Conservation (phyloP, 2,113 vertebrate species). For the Phocoena sinus region DNA sequence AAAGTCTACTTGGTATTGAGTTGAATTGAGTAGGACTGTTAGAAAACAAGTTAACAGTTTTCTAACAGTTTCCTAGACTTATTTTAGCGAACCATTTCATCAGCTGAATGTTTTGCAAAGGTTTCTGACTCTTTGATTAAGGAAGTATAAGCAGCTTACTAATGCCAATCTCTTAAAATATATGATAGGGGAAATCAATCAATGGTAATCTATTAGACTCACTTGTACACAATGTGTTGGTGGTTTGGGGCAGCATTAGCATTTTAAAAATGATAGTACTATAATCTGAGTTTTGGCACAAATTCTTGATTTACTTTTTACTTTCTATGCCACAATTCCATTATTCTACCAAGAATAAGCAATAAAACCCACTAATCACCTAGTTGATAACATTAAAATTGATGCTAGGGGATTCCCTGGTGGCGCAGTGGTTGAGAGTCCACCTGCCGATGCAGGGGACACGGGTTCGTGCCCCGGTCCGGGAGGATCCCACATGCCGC, state of each 20-base stretch:
- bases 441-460: too few relatives aligned
- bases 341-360: not conserved
- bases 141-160: not conserved
- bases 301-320: conserved; percentile 23
- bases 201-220: not conserved
- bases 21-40: not conserved
- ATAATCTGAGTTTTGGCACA: not conserved
- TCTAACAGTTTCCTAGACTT: not conserved
- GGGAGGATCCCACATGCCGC: too few relatives aligned
- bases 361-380: not conserved
- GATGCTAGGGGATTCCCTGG: too few relatives aligned
- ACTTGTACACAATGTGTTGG: not conserved
- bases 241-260: not conserved
- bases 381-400: not conserved
- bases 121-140: not conserved
- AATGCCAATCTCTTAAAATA: not conserved
- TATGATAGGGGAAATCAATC: not conserved
- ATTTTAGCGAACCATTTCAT: not conserved
- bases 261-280: not conserved
- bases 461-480: too few relatives aligned
- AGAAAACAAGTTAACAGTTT: not conserved
- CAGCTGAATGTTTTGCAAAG: not conserved
- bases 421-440: too few relatives aligned
- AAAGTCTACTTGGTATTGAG: not conserved
- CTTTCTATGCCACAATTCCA: not conserved